Evolutionary conservation across 2,797 vertebrate species (phyloP).

Genomic region (Gymnoscopelus braueri): DNA sequence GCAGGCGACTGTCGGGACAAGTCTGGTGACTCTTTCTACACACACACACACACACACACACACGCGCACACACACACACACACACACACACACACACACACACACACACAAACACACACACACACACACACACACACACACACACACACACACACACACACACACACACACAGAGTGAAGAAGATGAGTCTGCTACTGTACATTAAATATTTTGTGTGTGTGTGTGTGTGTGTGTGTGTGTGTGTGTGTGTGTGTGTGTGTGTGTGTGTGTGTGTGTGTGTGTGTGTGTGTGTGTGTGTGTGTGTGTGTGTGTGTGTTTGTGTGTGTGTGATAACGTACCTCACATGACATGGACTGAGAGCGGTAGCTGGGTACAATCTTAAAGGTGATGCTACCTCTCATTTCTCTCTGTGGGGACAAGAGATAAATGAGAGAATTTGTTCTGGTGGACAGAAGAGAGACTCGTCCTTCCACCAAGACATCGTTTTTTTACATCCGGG

Average conservation of each 20-base stretch:
- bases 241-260: background rate
- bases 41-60: constrained; percentile 63
- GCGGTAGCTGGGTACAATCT: constrained; percentile 98
- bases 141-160: too few species aligned
- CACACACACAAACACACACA: background rate
- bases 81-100: background rate
- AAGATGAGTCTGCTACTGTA: background rate
- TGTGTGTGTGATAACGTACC: constrained; percentile 76
- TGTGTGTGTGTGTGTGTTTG: background rate
- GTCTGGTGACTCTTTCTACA: constrained; percentile 99
- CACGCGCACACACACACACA: constrained; percentile 59
- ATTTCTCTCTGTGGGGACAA: constrained; percentile 88
- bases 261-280: background rate
- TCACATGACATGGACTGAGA: constrained; percentile 96
- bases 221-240: constrained; percentile 9
- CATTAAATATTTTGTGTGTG: background rate
- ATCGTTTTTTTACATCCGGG: too few species aligned
- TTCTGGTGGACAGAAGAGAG: too few species aligned
- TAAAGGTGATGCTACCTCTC: constrained; percentile 98
- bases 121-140: too few species aligned
- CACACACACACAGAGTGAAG: background rate
- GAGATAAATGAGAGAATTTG: background rate
- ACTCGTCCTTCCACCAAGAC: too few species aligned
- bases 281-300: background rate
- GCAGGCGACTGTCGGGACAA: constrained; percentile 97